Percentiles rank a stretch among this genome's conserved stretches.
Evolutionary conservation across 2,888 invertebrate genomes (phyloP).

Genomic region (Rosalia funebris): DNA sequence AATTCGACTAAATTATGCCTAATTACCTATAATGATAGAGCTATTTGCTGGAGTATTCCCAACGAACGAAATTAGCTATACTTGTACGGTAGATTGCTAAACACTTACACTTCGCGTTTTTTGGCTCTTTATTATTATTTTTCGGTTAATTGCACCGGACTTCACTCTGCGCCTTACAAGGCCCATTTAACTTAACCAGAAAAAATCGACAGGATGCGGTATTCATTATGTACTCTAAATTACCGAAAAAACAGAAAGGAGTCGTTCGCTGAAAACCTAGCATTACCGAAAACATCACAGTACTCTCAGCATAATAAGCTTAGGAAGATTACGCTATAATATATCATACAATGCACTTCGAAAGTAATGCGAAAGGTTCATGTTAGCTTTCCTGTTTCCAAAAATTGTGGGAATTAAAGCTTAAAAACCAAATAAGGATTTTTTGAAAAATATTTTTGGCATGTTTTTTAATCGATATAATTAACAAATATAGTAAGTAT

Average conservation of each 20-base stretch:
- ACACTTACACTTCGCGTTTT: constrained; percentile 22
- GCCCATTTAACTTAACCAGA: constrained; percentile 5
- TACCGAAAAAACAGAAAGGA: background rate
- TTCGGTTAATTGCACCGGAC: constrained; percentile 13
- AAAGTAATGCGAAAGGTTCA: too few species aligned
- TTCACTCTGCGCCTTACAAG: background rate
- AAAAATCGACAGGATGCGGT: background rate
- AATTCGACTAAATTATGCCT: constrained; percentile 58
- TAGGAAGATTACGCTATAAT: too few species aligned
- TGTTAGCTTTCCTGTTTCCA: too few species aligned
- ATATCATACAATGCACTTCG: too few species aligned
- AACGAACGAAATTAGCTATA: constrained; percentile 43
- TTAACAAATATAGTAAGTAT: too few species aligned
- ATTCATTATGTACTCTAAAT: background rate
- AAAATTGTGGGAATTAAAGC: too few species aligned
- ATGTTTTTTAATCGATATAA: too few species aligned
- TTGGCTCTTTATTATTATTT: background rate
- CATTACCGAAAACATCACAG: background rate
- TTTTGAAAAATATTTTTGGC: too few species aligned
- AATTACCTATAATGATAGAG: constrained; percentile 60
- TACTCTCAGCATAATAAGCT: too few species aligned
- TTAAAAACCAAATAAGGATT: too few species aligned
- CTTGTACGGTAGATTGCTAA: constrained; percentile 43
- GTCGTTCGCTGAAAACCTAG: background rate
- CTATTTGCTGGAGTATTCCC: constrained; percentile 47